Evolutionary conservation across 2,113 vertebrate species (phyloP).

Genomic region (Megatriorchis doriae): DNA sequence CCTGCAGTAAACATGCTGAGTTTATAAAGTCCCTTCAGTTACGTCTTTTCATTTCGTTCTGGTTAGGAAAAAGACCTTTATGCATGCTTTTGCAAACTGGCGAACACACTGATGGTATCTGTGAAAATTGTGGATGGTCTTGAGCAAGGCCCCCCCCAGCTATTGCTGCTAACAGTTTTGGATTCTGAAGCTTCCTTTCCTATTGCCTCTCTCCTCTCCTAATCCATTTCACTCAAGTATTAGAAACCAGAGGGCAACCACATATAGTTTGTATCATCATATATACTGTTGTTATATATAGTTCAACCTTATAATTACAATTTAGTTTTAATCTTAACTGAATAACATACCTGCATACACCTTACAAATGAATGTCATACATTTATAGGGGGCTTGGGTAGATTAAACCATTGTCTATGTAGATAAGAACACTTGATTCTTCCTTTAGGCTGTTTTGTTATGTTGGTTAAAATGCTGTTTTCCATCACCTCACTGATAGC

Average conservation of each 20-base stretch:
- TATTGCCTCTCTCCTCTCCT: not conserved
- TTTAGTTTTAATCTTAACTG: slow-evolving; percentile 39
- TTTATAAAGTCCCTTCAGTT: slow-evolving; percentile 29
- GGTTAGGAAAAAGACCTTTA: not conserved
- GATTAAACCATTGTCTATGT: not conserved
- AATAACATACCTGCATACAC: not conserved
- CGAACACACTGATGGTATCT: not conserved
- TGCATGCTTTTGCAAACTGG: slow-evolving; percentile 10
- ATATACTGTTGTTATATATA: not conserved
- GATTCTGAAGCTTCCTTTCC: not conserved
- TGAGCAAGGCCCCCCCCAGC: not conserved
- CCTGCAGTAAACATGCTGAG: not conserved
- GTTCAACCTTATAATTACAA: not conserved
- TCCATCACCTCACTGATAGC: not conserved
- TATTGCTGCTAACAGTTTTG: not conserved
- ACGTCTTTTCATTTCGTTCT: not conserved
- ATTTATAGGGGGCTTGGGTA: not conserved
- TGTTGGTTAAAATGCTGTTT: not conserved
- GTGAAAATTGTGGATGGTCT: slow-evolving; percentile 14
- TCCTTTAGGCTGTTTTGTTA: not conserved
- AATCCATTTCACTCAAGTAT: not conserved
- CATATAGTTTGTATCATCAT: not conserved
- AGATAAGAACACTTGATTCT: not conserved
- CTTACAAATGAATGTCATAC: not conserved
- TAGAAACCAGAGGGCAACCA: slow-evolving; percentile 5